These are phyloP conservation scores for Micromys minutus DNA, from an alignment of 2,113 vertebrate genomes.

Conservation along the genomic window DNA sequence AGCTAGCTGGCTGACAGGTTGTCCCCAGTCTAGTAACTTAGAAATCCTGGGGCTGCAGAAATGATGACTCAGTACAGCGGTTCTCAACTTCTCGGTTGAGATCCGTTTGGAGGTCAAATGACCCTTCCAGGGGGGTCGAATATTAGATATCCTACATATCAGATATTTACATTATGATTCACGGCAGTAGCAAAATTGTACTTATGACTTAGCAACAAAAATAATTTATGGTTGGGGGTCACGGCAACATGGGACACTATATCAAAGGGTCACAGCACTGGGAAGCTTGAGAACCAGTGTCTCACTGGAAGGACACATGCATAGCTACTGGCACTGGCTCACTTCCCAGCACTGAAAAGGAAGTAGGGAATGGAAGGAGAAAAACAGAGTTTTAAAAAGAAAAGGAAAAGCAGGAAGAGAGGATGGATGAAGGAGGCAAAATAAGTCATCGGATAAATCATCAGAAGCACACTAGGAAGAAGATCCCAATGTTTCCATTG, in stretches of 20 bases:
- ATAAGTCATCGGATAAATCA: conserved; percentile 37
- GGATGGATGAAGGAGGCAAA: fast-evolving
- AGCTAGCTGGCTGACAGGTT: neutral
- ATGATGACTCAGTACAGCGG: neutral
- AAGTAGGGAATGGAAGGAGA: neutral
- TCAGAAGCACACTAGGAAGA: neutral
- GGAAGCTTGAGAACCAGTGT: neutral
- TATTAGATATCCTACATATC: neutral
- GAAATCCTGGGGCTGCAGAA: neutral
- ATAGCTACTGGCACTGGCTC: neutral
- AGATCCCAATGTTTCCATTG: neutral
- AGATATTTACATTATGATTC: neutral
- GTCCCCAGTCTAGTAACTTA: neutral
- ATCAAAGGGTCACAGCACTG: no score
- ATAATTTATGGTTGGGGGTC: neutral
- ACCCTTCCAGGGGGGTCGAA: neutral
- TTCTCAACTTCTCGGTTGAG: neutral
- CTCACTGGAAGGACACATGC: neutral
- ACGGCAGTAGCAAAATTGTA: no score
- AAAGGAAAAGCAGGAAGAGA: neutral
- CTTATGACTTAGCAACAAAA: neutral
- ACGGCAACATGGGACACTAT: neutral
- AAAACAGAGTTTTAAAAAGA: neutral
- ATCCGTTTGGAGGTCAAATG: neutral
- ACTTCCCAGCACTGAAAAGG: neutral